Evolutionary conservation across 1,140 invertebrate species (phyloP), one percentile per base, ranked within the genome.

Genomic region (Bombus vancouverensis): DNA sequence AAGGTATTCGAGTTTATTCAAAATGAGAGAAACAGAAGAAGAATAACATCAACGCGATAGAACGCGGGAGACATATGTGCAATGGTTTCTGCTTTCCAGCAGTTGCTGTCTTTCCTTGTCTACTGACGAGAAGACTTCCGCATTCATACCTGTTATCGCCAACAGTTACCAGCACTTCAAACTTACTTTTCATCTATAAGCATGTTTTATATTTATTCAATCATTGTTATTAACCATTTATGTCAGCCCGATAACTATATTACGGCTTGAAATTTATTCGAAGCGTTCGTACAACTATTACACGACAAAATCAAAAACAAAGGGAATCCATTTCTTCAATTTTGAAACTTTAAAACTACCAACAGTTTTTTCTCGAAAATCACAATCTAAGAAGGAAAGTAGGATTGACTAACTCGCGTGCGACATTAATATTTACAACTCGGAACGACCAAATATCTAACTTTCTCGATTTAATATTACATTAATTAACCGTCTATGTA

Each of bases 21-120:
- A 39, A 39, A 59, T 28, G 28, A 37, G 47, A 77, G 37, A 13
- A 10, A 37, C 18, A 65, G 28, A 22, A 2, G 75, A 22, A 65
- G 37, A 65, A 66, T 66, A 79, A 44, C 62, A 32, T 44, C 34
- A 44, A 66, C 62, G 66, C 57, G 47, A 86, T 6, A 44, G 75
- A 81, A 81, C 53, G 39, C 42, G 28, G 57, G 37, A 42, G 25
- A 39, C 53, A 25, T 72, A 88, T 72, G 57, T 44, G 34, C 53
- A 62, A 39, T 44, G 72, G 39, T 75, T 76, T 57, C 73, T 86
- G 72, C 72, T 81, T 87, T 81, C 80, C 72, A 73, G 71, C 66
- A 70, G 57, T 32, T 4, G 32, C 22, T 68, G 47, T 68, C 65
- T 78, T 76, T 87, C 12, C 66, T 18, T 22, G n/a, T 22, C 68